Percentiles rank a stretch among this genome's conserved stretches.
Evolutionary conservation across 2,113 vertebrate species (phyloP).

Genomic region (Mesocricetus auratus): DNA sequence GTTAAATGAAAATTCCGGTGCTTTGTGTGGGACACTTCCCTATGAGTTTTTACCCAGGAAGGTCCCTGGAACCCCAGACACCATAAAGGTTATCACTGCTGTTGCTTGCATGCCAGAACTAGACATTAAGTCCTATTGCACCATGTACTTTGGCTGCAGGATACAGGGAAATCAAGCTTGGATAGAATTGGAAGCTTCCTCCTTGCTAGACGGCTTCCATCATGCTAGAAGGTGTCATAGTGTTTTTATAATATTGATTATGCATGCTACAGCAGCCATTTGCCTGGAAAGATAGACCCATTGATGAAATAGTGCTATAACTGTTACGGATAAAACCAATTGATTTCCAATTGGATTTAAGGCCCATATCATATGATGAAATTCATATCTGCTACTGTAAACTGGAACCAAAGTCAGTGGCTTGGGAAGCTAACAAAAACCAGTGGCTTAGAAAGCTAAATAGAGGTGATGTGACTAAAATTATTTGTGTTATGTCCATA

Average conservation of each 20-base stretch:
- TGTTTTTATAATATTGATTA: background rate
- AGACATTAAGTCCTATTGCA: background rate
- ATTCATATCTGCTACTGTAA: background rate
- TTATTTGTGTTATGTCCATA: background rate
- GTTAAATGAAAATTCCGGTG: background rate
- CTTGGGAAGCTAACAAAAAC: background rate
- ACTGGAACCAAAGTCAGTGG: background rate
- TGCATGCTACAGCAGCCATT: background rate
- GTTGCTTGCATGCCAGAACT: background rate
- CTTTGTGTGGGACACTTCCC: background rate
- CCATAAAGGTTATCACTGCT: background rate
- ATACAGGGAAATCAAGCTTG: background rate
- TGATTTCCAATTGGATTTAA: background rate
- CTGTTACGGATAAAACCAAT: background rate
- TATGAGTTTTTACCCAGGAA: background rate
- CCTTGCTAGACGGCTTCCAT: background rate
- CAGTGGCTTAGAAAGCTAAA: background rate
- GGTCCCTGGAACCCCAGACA: background rate
- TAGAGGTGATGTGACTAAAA: background rate
- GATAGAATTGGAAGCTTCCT: background rate
- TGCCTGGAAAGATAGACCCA: background rate
- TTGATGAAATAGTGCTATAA: too few relatives aligned
- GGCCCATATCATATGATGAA: too few relatives aligned
- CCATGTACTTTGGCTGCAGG: background rate
- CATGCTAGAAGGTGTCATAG: background rate